Evolutionary conservation across 1,140 invertebrate species (phyloP).

Genomic region (Conopomorpha cramerella): DNA sequence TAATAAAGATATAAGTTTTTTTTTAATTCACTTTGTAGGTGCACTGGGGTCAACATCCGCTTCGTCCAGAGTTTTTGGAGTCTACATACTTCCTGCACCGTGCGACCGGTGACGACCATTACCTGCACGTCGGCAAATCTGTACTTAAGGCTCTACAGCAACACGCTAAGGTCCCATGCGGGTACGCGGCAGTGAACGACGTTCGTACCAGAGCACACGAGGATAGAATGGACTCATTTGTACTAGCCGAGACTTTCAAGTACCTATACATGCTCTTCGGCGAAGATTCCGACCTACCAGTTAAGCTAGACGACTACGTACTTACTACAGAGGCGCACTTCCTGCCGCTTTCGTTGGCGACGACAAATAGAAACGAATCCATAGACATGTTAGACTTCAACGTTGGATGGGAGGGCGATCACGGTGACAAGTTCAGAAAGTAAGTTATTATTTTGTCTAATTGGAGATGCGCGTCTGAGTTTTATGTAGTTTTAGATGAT

Average conservation of each 20-base stretch:
- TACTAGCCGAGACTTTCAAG: conserved; percentile 97
- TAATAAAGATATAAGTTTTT: no score
- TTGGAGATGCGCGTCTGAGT: background rate
- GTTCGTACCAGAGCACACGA: conserved; percentile 88
- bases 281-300: conserved; percentile 81
- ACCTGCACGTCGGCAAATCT: conserved; percentile 89
- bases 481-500: no score
- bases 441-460: conserved; percentile 29
- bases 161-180: conserved; percentile 91
- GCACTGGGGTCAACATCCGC: conserved; percentile 96
- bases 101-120: conserved; percentile 94
- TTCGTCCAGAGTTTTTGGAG: conserved; percentile 97
- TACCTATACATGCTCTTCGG: conserved; percentile 95
- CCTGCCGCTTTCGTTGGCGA: conserved; percentile 81
- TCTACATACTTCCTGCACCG: conserved; percentile 96
- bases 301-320: conserved; percentile 95
- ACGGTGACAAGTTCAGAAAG: conserved; percentile 67
- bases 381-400: no score
- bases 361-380: conserved; percentile 25
- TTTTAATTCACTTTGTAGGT: conserved; percentile 76
- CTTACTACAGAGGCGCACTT: conserved; percentile 98
- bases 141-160: conserved; percentile 90
- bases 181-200: conserved; percentile 96
- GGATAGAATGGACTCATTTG: conserved; percentile 98
- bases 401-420: conserved; percentile 32